Conservation (phyloP, 2,797 vertebrate genomes). For the Intellagama lesueurii region DNA sequence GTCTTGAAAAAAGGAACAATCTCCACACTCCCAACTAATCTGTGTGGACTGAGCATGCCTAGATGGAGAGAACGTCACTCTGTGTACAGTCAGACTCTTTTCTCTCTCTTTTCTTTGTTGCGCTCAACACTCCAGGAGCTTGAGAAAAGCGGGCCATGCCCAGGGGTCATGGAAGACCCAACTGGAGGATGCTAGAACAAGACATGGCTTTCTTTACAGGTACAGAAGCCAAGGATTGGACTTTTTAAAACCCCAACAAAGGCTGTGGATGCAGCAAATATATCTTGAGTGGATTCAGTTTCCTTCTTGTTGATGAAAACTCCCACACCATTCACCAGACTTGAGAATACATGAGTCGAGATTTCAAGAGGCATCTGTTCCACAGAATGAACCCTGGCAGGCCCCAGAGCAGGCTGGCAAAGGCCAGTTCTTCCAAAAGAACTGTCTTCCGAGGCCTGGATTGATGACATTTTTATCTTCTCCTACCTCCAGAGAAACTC, state of each 20-base stretch:
- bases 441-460: neutral
- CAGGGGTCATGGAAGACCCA: neutral
- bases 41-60: too few species aligned
- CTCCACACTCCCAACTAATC: too few species aligned
- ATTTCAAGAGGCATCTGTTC: too few species aligned
- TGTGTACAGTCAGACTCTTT: neutral
- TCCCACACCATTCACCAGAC: too few species aligned
- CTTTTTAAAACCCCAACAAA: neutral
- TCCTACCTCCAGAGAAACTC: neutral
- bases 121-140: neutral
- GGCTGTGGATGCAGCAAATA: too few species aligned
- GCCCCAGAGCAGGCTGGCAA: too few species aligned
- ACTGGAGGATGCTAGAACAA: neutral
- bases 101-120: neutral
- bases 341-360: too few species aligned
- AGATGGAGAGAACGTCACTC: neutral
- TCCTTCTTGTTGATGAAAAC: neutral
- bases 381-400: neutral
- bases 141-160: neutral
- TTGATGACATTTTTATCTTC: neutral
- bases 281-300: too few species aligned
- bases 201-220: neutral
- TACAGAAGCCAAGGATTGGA: neutral
- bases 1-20: neutral
- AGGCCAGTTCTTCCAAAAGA: neutral